Evolutionary conservation across 1,140 invertebrate species (phyloP), one percentile per base, ranked within the genome.

Genomic region (Cyphomyrmex costatus): DNA sequence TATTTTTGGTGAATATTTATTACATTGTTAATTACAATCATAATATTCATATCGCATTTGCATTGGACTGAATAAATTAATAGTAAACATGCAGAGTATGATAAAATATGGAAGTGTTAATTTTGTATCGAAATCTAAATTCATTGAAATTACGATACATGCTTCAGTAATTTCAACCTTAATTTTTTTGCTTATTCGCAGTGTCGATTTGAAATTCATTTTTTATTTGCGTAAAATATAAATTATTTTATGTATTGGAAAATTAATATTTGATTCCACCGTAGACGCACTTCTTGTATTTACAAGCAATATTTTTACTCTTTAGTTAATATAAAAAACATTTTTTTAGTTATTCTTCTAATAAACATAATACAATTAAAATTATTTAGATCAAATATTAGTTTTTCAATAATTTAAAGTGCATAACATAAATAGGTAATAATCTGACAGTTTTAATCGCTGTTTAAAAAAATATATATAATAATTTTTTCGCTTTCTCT

Each of bases 101-200:
- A 68, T 68, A 68, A n/a, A 77, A 70, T 68, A 24, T 33, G n/a
- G 8, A 70, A 7, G n/a, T 2, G 24, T 60, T 24, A 46, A 60
- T 74, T 82, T 71, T 8, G 0, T n/a, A 27, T 24, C 21, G 2
- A 61, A 60, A 83, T 49, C 19, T 33, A 30, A 83, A 83, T 73
- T 74, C n/a, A 49, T 6, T 70, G 56, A 61, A 74, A 83, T 83
- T 24, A 56, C 33, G 14, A 36, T 53, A 58, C 61, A 70, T 19
- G 49, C 33, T 49, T 46, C 51, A 56, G 21, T n/a, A 24, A 16
- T 53, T 56, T 42, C 33, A 56, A 56, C 70, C 16, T 12, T 70
- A 4, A 3, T 68, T 42, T 42, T 42, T 58, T 12, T 24, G 53
- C 33, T 80, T 68, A 27, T 14, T 36, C 7, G 5, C 21, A 0